Percentiles rank a stretch among this genome's conserved stretches.
Evolutionary conservation across 30 jellyfish, hydroid and myxozoan genomes (phyloP).

Genomic region (Mastigias papua): DNA sequence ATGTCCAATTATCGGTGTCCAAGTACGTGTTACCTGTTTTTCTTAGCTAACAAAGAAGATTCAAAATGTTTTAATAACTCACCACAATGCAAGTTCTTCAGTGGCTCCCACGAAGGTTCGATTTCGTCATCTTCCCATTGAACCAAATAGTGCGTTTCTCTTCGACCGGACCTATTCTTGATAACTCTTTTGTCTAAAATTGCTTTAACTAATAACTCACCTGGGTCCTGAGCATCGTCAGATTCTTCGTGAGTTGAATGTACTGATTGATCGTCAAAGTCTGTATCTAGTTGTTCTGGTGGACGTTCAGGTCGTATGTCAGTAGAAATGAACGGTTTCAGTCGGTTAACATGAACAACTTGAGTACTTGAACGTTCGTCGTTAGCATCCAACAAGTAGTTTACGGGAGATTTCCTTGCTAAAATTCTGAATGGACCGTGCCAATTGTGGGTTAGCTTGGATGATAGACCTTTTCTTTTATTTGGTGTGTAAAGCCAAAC

Average conservation of each 20-base stretch:
- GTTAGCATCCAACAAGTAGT: conserved; percentile 34
- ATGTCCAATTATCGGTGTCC: not conserved
- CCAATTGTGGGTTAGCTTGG: conserved; percentile 45
- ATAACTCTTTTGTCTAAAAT: not conserved
- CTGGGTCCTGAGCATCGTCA: conserved; percentile 20
- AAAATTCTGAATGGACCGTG: conserved; percentile 78
- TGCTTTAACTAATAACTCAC: conserved; percentile 13
- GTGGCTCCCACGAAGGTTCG: conserved; percentile 46
- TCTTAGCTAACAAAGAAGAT: conserved; percentile 18
- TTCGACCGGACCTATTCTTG: conserved; percentile 34
- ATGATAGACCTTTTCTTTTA: conserved; percentile 44
- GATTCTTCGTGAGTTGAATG: not conserved
- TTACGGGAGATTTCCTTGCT: conserved; percentile 52
- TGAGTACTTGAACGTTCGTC: conserved; percentile 35
- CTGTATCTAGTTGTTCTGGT: not conserved
- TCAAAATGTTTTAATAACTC: conserved; percentile 40
- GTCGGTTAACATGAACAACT: conserved; percentile 56
- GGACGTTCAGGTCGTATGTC: not conserved
- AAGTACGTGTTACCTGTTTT: conserved; percentile 15
- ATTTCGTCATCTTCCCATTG: conserved; percentile 49
- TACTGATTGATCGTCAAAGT: not conserved
- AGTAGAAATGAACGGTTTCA: conserved; percentile 41
- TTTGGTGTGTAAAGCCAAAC: conserved; percentile 77
- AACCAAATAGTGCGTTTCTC: conserved; percentile 27
- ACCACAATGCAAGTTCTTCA: conserved; percentile 22